phyloP scores from a whole-genome alignment of 1,140 invertebrate genomes.

The Drosophila pseudoobscura region DNA sequence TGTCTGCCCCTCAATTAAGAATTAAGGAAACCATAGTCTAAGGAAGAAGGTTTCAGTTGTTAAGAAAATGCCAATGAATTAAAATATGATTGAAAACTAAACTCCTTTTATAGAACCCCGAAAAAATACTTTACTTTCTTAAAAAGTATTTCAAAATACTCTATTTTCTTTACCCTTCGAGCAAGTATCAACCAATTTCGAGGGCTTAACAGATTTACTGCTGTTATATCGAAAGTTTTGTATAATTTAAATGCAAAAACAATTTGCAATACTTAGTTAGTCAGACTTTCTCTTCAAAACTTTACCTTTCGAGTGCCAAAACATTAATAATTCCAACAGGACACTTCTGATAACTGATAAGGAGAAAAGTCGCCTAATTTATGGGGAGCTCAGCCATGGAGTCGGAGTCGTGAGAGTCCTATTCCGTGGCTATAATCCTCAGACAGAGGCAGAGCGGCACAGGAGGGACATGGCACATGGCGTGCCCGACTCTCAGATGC shows the following conservation, averaged over 20 bases:
- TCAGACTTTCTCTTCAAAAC: conserved; percentile 3
- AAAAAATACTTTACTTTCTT: no score
- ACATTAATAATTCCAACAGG: conserved; percentile 35
- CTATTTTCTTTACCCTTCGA: no score
- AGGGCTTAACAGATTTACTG: no score
- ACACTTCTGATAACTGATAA: conserved; percentile 24
- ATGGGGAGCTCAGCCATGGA: conserved; percentile 8
- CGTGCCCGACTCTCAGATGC: conserved; percentile 25
- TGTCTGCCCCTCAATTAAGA: no score
- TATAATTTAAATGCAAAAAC: conserved; percentile 18
- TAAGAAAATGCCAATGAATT: no score
- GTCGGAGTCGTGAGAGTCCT: conserved; percentile 4
- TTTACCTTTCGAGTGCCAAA: conserved; percentile 4
- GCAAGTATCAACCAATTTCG: no score
- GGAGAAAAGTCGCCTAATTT: conserved; percentile 26
- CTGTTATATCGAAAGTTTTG: background rate
- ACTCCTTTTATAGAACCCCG: no score
- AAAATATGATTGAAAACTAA: no score
- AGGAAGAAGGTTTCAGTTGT: no score
- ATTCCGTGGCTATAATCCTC: conserved; percentile 27
- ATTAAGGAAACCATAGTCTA: no score
- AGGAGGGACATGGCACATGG: background rate
- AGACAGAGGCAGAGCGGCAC: conserved; percentile 5
- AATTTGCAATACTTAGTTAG: conserved; percentile 26
- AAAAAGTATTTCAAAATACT: no score